Evolutionary conservation across 1,140 invertebrate genomes (phyloP).

Genomic region (Catajapyx aquilonaris): DNA sequence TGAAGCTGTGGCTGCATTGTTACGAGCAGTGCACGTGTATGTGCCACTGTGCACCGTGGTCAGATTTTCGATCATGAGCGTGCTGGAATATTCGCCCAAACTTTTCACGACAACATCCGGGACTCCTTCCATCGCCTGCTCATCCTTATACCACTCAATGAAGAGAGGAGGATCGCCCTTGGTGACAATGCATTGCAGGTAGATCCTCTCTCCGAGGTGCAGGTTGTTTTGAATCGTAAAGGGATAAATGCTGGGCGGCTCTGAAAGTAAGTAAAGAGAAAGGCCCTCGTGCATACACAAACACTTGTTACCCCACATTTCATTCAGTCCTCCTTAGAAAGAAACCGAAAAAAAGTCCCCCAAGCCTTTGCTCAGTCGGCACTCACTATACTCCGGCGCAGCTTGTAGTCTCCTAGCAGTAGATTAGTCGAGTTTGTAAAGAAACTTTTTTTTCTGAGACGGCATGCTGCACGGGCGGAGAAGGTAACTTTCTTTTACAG

Average conservation of each 20-base stretch:
- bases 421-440: too few relatives aligned
- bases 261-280: constrained; percentile 19
- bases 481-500: too few relatives aligned
- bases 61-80: constrained; percentile 13
- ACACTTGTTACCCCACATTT: too few relatives aligned
- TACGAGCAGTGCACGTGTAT: constrained; percentile 30
- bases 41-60: constrained; percentile 25
- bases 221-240: constrained; percentile 22
- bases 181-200: constrained; percentile 24
- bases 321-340: too few relatives aligned
- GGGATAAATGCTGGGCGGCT: constrained; percentile 24
- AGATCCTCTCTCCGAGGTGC: constrained; percentile 22
- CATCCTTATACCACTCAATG: constrained; percentile 27
- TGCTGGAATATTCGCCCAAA: constrained; percentile 14
- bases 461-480: too few relatives aligned
- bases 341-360: too few relatives aligned
- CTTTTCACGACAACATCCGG: constrained; percentile 9
- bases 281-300: too few relatives aligned
- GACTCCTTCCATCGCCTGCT: constrained; percentile 10
- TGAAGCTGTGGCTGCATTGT: constrained; percentile 23
- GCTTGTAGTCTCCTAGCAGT: too few relatives aligned
- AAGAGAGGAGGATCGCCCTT: constrained; percentile 29
- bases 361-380: too few relatives aligned
- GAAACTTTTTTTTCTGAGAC: too few relatives aligned
- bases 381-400: too few relatives aligned